These are phyloP conservation scores for Homarus americanus DNA, from an alignment of 1,140 invertebrate genomes.

Conservation along the genomic window DNA sequence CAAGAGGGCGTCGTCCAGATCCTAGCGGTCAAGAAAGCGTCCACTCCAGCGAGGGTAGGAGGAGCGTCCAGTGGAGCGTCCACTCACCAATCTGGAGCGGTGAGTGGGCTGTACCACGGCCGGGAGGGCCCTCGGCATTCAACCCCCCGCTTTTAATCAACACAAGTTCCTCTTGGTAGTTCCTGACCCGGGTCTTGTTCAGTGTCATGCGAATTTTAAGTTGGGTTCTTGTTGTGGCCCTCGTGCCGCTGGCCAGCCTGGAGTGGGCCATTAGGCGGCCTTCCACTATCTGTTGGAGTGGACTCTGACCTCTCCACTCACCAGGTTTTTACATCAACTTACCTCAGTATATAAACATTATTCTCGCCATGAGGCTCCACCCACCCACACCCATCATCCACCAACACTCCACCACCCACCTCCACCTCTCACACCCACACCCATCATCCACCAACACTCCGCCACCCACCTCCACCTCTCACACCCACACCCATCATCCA, in stretches of 20 bases:
- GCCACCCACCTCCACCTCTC: too few species aligned
- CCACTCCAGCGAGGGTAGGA: not conserved
- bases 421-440: too few species aligned
- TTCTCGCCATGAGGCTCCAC: too few species aligned
- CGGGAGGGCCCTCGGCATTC: conserved; percentile 27
- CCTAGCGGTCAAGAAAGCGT: conserved; percentile 20
- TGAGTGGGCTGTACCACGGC: not conserved
- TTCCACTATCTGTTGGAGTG: conserved; percentile 25
- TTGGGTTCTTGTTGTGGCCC: conserved; percentile 18
- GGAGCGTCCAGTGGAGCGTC: not conserved
- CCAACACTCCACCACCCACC: too few species aligned
- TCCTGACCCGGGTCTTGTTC: conserved; percentile 17
- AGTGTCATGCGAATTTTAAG: conserved; percentile 46
- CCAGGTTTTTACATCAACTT: not conserved
- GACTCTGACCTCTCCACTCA: not conserved
- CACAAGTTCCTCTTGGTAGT: conserved; percentile 40
- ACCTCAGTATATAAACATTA: conserved; percentile 13
- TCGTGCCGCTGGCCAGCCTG: conserved; percentile 4
- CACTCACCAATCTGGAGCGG: not conserved
- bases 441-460: too few species aligned
- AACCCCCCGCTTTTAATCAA: conserved; percentile 37
- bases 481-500: too few species aligned
- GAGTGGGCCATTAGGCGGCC: conserved; percentile 27
- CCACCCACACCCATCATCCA: too few species aligned
- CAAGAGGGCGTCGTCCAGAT: conserved; percentile 24